A percentile compares a stretch with the other conserved stretches of the same genome.
phyloP scores from a whole-genome alignment of 2,797 vertebrate genomes.

The Eulemur rubriventer region DNA sequence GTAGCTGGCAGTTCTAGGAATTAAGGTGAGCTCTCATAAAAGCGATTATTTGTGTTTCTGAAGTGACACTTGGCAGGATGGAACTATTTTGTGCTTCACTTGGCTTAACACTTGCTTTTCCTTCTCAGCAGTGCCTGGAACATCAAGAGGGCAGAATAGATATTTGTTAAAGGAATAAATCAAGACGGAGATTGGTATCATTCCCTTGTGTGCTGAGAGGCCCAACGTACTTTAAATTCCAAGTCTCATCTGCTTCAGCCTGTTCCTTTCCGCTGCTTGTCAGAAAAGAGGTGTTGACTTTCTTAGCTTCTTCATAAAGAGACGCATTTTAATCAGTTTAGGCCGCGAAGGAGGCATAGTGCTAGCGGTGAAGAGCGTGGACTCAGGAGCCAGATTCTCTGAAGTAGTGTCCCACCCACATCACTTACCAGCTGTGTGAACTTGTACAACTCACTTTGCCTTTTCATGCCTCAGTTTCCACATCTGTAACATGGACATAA shows the following conservation, averaged over 20 bases:
- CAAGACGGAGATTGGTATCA: not conserved
- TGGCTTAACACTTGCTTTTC: not conserved
- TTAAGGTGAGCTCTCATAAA: not conserved
- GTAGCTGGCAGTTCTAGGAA: not conserved
- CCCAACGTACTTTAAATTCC: not conserved
- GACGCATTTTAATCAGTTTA: not conserved
- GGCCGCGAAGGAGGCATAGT: not conserved
- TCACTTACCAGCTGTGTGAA: not conserved
- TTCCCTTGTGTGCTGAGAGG: not conserved
- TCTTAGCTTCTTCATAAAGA: conserved; percentile 15
- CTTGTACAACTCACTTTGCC: not conserved
- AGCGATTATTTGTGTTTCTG: not conserved
- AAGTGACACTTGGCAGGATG: not conserved
- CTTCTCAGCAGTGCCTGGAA: not conserved
- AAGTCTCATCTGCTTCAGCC: not conserved
- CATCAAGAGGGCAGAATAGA: not conserved
- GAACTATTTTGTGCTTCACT: not conserved
- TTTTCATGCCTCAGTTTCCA: not conserved
- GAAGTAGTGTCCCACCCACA: accelerated
- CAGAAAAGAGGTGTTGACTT: not conserved
- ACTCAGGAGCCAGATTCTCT: not conserved
- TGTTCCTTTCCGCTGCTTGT: not conserved
- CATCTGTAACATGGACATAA: not conserved
- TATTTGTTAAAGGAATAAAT: conserved; percentile 54
- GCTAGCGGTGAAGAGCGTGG: not conserved